Evolutionary conservation across 1,140 invertebrate genomes (phyloP).

Genomic region (Drosophila erecta): DNA sequence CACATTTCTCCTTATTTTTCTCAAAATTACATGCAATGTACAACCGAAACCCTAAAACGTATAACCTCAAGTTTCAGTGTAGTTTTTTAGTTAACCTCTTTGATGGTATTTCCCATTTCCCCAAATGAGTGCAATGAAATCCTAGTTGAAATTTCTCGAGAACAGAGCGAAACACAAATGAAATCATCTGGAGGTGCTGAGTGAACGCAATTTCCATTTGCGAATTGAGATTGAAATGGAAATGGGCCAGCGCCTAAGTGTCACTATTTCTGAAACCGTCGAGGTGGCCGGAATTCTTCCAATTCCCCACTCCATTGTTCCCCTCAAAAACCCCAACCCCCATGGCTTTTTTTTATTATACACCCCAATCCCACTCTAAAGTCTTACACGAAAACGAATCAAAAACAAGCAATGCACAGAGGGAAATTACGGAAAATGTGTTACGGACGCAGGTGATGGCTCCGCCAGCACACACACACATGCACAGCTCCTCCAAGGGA

Average conservation of each 20-base stretch:
- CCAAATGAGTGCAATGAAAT: conserved; percentile 54
- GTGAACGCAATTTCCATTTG: conserved; percentile 59
- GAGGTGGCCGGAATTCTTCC: conserved; percentile 4
- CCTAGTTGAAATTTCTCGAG: conserved; percentile 14
- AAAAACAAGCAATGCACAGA: conserved; percentile 75
- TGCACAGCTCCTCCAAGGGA: neutral
- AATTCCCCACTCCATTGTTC: neutral
- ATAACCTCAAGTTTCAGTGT: conserved; percentile 1
- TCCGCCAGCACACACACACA: conserved; percentile 3
- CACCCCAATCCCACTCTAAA: conserved; percentile 23
- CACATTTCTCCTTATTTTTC: neutral
- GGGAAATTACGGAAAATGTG: conserved; percentile 73
- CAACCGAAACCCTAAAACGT: too few species aligned
- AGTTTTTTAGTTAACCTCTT: neutral
- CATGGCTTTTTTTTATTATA: conserved; percentile 19
- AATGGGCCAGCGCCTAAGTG: conserved; percentile 74
- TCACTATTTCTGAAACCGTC: conserved; percentile 65
- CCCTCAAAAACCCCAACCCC: conserved; percentile 1
- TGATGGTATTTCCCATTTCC: conserved; percentile 44
- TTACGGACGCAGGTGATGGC: conserved; percentile 49
- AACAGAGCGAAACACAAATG: conserved; percentile 4
- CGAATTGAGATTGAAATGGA: conserved; percentile 58
- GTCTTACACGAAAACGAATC: conserved; percentile 76
- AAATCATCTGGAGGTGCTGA: neutral
- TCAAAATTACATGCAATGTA: neutral